phyloP scores from a whole-genome alignment of 1,140 invertebrate genomes.

The Drosophila ercepeae region DNA sequence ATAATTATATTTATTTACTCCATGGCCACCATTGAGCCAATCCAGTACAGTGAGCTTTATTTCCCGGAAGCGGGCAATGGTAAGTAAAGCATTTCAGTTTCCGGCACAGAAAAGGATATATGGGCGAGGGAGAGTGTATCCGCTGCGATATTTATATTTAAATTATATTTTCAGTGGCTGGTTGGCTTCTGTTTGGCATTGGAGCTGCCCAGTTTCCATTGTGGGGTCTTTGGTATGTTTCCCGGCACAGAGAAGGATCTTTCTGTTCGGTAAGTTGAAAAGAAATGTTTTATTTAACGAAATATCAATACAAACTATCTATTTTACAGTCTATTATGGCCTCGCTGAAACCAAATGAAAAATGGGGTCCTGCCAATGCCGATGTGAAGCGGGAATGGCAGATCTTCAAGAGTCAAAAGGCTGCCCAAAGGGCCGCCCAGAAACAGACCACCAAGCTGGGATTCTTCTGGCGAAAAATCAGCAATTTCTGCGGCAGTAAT shows the following conservation, averaged over 20 bases:
- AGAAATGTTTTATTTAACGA: slow-evolving; percentile 12
- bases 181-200: slow-evolving; percentile 84
- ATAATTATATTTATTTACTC: slow-evolving; percentile 89
- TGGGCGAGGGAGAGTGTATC: no score
- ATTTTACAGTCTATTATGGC: slow-evolving; percentile 84
- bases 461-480: slow-evolving; percentile 70
- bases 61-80: slow-evolving; percentile 84
- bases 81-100: slow-evolving; percentile 28
- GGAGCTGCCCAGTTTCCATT: slow-evolving; percentile 84
- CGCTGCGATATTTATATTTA: no score
- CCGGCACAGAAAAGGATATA: no score
- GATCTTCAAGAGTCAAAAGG: slow-evolving; percentile 84
- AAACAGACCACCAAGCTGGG: slow-evolving; percentile 56
- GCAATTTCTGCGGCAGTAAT: slow-evolving; percentile 56
- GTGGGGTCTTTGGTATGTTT: slow-evolving; percentile 82
- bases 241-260: slow-evolving; percentile 36
- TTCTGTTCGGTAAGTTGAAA: slow-evolving; percentile 70
- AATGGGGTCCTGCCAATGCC: slow-evolving; percentile 87
- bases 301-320: slow-evolving; percentile 10
- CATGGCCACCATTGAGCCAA: slow-evolving; percentile 84
- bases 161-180: slow-evolving; percentile 68
- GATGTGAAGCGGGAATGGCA: slow-evolving; percentile 85
- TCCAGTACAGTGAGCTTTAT: slow-evolving; percentile 84
- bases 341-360: slow-evolving; percentile 84
- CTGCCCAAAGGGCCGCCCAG: slow-evolving; percentile 30